Evolutionary conservation across 2,888 invertebrate species (phyloP).

Genomic region (Clistopyga incitator): DNA sequence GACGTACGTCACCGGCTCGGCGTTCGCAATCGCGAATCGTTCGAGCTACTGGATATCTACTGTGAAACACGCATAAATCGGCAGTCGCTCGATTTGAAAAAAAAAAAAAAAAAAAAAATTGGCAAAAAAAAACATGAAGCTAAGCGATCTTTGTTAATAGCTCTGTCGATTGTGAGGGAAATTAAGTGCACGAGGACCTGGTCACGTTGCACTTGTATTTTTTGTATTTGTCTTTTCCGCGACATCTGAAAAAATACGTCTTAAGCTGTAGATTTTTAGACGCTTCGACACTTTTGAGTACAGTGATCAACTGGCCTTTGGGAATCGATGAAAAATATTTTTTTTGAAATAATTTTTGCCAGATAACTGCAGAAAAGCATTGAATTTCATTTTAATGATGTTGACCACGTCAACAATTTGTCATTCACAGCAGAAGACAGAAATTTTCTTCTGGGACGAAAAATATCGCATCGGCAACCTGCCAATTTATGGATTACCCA

Average conservation of each 20-base stretch:
- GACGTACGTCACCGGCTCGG: conserved; percentile 64
- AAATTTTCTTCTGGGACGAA: conserved; percentile 56
- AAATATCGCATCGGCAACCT: conserved; percentile 76
- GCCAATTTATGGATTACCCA: conserved; percentile 66
- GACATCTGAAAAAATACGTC: background rate
- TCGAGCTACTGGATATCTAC: conserved; percentile 12
- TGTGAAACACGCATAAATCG: conserved; percentile 33
- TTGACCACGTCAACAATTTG: background rate
- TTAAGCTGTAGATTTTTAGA: background rate
- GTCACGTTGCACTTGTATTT: background rate
- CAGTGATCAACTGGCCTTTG: background rate
- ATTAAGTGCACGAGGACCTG: background rate
- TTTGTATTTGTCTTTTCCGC: background rate
- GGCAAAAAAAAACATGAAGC: conserved; percentile 9
- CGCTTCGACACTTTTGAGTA: background rate
- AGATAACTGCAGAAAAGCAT: no score
- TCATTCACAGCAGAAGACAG: background rate
- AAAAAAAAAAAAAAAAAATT: no score
- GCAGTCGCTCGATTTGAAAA: conserved; percentile 15
- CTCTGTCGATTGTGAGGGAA: background rate
- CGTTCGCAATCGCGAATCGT: conserved; percentile 32
- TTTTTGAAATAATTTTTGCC: no score
- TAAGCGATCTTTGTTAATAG: background rate
- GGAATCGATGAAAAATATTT: no score
- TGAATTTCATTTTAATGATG: background rate